Base-by-base conservation (phyloP, 1,140 invertebrate species). In the Tachypleus tridentatus region DNA sequence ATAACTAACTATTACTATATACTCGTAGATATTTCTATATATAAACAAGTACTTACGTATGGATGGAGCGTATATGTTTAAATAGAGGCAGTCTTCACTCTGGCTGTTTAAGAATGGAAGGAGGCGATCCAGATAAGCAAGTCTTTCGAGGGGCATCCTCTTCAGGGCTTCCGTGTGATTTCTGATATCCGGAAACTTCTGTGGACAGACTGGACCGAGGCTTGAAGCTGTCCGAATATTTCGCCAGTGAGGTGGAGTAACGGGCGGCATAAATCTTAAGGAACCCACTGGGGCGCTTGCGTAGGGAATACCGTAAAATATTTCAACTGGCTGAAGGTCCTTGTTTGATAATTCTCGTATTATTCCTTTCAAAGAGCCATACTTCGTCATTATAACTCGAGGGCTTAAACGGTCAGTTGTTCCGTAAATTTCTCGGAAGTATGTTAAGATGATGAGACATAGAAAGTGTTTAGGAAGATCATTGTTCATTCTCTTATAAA, bases 1-100 rank as follows among this genome's bases (percentile, higher is more conserved):
- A 29, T 29, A 29, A 29, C 29, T 29, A 29, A 29, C 29, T 29
- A 29, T 29, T 29, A 29, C 29, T 1, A 29, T 29, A 29, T 29
- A 29, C 29, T 29, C 29, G 29, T 29, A 29, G 29, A 29, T 29
- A 29, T 29, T 29, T 29, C 29, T 29, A 29, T 29, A 29, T 29
- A 29, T 29, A 29, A 29, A 29, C 29, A 29, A 29, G 29, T 6
- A 65, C 87, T 84, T 82, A 95, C 93, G 91, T 86, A 89, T 87
- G 71, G 87, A 88, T 58, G 94, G 94, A 5, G 91, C 89, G 78
- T 95, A 97, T 73, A 98, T 91, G 77, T 97, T 97, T 69, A 97
- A 81, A 76, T 95, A 96, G 50, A 97, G 84, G 75, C 95, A 98
- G 80, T 98, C 94, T 80, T 97, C 94, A 69, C 86, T 91, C 78